Conservation (phyloP, 2,797 vertebrate genomes). For the Emys orbicularis region DNA sequence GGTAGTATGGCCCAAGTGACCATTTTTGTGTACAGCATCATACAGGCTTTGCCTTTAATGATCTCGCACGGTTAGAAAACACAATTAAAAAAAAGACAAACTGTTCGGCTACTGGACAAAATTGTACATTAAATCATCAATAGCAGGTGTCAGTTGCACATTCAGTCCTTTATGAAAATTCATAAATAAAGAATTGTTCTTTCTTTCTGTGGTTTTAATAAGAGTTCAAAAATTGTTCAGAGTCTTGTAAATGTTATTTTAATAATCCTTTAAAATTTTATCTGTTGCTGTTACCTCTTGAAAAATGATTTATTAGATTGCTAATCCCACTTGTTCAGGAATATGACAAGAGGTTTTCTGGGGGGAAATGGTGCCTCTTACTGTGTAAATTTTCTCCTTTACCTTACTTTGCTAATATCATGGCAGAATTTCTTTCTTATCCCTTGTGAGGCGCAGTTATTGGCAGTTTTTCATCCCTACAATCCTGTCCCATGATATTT, state of each 20-base stretch:
- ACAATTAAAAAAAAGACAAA: slow-evolving; percentile 82
- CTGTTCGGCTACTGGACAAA: slow-evolving; percentile 85
- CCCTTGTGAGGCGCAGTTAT: slow-evolving; percentile 92
- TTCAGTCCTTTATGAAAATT: slow-evolving; percentile 85
- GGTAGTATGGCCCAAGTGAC: slow-evolving; percentile 89
- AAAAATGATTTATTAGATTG: slow-evolving; percentile 87
- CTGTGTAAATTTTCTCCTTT: slow-evolving; percentile 92
- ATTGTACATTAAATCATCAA: slow-evolving; percentile 85
- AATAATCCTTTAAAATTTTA: slow-evolving; percentile 95
- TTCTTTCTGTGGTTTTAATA: slow-evolving; percentile 93
- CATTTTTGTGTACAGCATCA: slow-evolving; percentile 92
- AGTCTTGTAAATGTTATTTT: slow-evolving; percentile 99
- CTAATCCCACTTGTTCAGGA: slow-evolving; percentile 88
- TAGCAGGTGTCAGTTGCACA: slow-evolving; percentile 86
- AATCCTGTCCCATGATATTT: slow-evolving; percentile 94
- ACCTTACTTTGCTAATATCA: slow-evolving; percentile 89
- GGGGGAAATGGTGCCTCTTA: slow-evolving; percentile 92
- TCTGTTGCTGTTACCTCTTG: slow-evolving; percentile 92
- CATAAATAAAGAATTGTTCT: slow-evolving; percentile 86
- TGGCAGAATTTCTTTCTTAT: slow-evolving; percentile 91
- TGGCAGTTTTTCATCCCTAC: slow-evolving; percentile 93
- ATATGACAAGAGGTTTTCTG: slow-evolving; percentile 89
- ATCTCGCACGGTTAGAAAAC: slow-evolving; percentile 89
- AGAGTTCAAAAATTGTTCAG: slow-evolving; percentile 92
- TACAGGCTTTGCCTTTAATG: slow-evolving; percentile 90